Evolutionary conservation across 1,140 invertebrate genomes (phyloP).

Genomic region (Coenobita brevimanus): DNA sequence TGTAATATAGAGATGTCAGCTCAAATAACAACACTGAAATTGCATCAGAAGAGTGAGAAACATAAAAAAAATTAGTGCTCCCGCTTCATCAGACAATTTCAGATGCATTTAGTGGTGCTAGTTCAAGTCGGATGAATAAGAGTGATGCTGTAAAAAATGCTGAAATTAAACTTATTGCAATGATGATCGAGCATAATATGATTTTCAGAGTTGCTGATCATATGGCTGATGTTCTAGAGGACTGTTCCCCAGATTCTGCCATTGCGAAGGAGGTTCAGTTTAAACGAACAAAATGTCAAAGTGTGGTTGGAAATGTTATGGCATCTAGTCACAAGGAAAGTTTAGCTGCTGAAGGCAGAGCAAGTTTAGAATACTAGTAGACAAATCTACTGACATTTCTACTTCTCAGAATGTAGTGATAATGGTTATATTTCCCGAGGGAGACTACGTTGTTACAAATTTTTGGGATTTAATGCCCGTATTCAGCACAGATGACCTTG

Average conservation of each 20-base stretch:
- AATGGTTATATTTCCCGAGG: too few relatives aligned
- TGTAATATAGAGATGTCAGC: too few relatives aligned
- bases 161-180: background rate
- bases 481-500: too few relatives aligned
- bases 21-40: too few relatives aligned
- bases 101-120: conserved; percentile 1
- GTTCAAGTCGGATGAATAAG: background rate
- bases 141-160: background rate
- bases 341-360: background rate
- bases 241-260: conserved; percentile 11
- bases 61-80: conserved; percentile 5
- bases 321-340: background rate
- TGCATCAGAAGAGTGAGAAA: conserved; percentile 8
- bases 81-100: background rate
- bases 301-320: conserved; percentile 11
- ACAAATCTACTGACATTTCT: too few relatives aligned
- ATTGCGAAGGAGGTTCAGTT: background rate
- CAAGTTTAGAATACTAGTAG: background rate
- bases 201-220: conserved; percentile 9
- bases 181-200: conserved; percentile 14
- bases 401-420: too few relatives aligned
- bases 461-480: too few relatives aligned
- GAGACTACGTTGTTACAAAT: too few relatives aligned
- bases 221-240: conserved; percentile 11
- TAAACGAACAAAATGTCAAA: conserved; percentile 11